A percentile compares a stretch with the other conserved stretches of the same genome.
Conservation (phyloP, 1,140 invertebrate genomes). For the Amyelois transitella region DNA sequence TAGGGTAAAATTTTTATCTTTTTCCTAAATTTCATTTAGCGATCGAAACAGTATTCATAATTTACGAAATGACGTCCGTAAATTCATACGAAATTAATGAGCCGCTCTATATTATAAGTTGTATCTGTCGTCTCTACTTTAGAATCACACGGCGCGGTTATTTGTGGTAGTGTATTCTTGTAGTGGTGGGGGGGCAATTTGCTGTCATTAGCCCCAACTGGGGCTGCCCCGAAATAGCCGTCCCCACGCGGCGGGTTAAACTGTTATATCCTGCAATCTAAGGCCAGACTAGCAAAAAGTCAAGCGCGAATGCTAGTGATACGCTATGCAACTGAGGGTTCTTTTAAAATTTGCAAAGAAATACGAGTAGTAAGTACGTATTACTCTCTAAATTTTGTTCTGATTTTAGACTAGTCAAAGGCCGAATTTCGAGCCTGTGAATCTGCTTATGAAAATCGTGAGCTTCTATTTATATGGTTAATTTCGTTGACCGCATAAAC, state of each 20-base stretch:
- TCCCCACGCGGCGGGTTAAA: slow-evolving; percentile 41
- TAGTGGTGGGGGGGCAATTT: slow-evolving; percentile 43
- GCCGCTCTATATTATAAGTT: neutral
- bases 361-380: too few relatives aligned
- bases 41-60: neutral
- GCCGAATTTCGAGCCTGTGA: too few relatives aligned
- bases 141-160: slow-evolving; percentile 29
- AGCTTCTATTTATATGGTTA: too few relatives aligned
- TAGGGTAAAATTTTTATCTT: too few relatives aligned
- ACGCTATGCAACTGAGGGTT: too few relatives aligned
- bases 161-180: slow-evolving; percentile 39
- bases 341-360: too few relatives aligned
- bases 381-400: too few relatives aligned
- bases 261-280: slow-evolving; percentile 39
- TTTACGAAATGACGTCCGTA: neutral
- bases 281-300: slow-evolving; percentile 4
- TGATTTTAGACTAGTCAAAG: too few relatives aligned
- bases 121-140: neutral
- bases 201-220: slow-evolving; percentile 36
- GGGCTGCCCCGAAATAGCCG: slow-evolving; percentile 46
- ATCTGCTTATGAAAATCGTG: too few relatives aligned
- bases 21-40: too few relatives aligned
- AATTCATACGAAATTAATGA: neutral
- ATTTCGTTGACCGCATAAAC: too few relatives aligned
- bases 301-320: neutral